Conservation (phyloP, 2,888 invertebrate genomes). For the Clepsis dumicolana region DNA sequence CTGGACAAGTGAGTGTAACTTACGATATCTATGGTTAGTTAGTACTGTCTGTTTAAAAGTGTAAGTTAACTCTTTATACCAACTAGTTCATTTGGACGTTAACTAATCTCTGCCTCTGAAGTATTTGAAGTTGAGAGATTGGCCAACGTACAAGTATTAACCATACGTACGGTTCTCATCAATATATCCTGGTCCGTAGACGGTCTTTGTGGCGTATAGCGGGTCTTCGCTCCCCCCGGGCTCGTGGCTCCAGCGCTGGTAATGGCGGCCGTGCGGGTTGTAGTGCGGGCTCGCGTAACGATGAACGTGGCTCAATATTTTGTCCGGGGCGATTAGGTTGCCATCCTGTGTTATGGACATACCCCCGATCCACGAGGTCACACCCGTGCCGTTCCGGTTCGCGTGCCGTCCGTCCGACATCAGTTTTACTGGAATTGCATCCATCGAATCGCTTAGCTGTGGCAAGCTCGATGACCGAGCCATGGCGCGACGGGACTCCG, state of each 20-base stretch:
- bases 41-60: slow-evolving; percentile 63
- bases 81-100: slow-evolving; percentile 59
- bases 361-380: slow-evolving; percentile 84
- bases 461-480: slow-evolving; percentile 73
- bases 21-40: slow-evolving; percentile 86
- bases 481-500: slow-evolving; percentile 76
- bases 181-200: slow-evolving; percentile 83
- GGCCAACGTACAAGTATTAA: slow-evolving; percentile 59
- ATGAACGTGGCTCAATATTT: slow-evolving; percentile 82
- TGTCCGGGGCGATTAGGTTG: slow-evolving; percentile 83
- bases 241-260: slow-evolving; percentile 82
- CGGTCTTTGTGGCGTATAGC: slow-evolving; percentile 85
- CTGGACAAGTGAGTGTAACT: slow-evolving; percentile 70
- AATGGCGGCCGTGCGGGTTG: slow-evolving; percentile 82
- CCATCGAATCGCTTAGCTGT: slow-evolving; percentile 83
- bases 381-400: slow-evolving; percentile 76
- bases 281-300: slow-evolving; percentile 83
- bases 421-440: slow-evolving; percentile 86
- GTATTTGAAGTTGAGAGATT: slow-evolving; percentile 50
- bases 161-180: slow-evolving; percentile 85
- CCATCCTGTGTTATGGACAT: slow-evolving; percentile 84
- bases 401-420: slow-evolving; percentile 80
- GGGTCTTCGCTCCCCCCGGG: slow-evolving; percentile 83
- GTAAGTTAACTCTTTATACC: slow-evolving; percentile 62
- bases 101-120: slow-evolving; percentile 62